Conservation (phyloP, 2,797 vertebrate genomes). For the Diplodus sargus region DNA sequence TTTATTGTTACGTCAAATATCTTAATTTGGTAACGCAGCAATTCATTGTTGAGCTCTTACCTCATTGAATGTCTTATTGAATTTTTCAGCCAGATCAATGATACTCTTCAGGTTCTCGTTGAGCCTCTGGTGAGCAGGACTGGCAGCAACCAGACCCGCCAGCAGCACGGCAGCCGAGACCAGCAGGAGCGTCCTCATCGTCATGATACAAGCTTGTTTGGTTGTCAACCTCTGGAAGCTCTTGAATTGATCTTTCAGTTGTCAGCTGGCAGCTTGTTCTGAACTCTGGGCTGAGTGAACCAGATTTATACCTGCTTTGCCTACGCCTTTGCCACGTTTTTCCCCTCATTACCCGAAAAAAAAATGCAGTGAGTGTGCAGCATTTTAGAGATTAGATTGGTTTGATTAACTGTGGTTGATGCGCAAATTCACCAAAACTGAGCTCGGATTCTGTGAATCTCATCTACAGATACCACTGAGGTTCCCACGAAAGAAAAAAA, state of each 20-base stretch:
- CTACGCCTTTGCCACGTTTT: conserved; percentile 34
- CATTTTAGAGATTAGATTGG: conserved; percentile 54
- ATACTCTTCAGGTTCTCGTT: fast-evolving
- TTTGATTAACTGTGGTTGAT: conserved; percentile 73
- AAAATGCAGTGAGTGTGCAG: conserved; percentile 16
- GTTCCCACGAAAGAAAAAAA: not conserved
- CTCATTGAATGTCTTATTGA: fast-evolving
- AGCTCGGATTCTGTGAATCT: conserved; percentile 68
- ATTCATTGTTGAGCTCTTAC: conserved; percentile 49
- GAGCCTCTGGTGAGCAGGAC: fast-evolving
- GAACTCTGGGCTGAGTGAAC: not conserved
- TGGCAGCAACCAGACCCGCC: fast-evolving
- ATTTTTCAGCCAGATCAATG: fast-evolving
- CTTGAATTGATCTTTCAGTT: conserved; percentile 8
- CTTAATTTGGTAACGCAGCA: not conserved
- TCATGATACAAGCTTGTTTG: conserved; percentile 21
- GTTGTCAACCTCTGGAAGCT: not conserved
- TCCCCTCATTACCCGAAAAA: not conserved
- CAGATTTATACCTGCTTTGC: conserved; percentile 59
- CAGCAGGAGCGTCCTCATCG: conserved; percentile 41
- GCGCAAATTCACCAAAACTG: conserved; percentile 23
- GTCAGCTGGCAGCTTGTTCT: conserved; percentile 34
- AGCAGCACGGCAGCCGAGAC: conserved; percentile 11
- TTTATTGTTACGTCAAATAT: fast-evolving
- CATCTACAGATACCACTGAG: no score